These are phyloP conservation scores for Diplosoma virens DNA, from an alignment of 23 tunicate genomes.

Conservation along the genomic window DNA sequence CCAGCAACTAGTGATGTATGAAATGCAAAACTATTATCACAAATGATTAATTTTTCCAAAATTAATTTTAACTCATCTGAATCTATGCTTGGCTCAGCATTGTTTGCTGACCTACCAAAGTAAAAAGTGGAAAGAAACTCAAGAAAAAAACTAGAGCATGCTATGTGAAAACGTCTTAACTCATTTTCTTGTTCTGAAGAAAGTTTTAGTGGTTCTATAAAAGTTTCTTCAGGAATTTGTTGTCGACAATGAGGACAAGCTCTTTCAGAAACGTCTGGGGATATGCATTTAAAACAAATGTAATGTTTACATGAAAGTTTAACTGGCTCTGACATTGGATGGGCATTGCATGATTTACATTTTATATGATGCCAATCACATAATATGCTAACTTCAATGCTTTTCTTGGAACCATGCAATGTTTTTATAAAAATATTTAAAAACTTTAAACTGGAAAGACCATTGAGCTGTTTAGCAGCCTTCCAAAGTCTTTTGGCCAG, in stretches of 20 bases:
- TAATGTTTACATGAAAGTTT: slow-evolving; percentile 51
- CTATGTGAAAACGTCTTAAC: slow-evolving; percentile 21
- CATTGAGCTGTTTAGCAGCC: neutral
- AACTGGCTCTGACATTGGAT: slow-evolving; percentile 23
- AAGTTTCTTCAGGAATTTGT: neutral
- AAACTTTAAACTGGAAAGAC: slow-evolving; percentile 25
- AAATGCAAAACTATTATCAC: slow-evolving; percentile 14
- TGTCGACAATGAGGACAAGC: slow-evolving; percentile 48
- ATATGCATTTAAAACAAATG: slow-evolving; percentile 40
- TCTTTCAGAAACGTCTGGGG: neutral
- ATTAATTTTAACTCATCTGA: slow-evolving; percentile 4
- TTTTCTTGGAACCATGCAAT: slow-evolving; percentile 29
- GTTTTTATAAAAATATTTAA: slow-evolving; percentile 36
- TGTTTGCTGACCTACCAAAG: slow-evolving; percentile 16
- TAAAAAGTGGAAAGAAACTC: slow-evolving; percentile 64
- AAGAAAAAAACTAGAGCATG: slow-evolving; percentile 66
- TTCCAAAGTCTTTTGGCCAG: slow-evolving; percentile 39
- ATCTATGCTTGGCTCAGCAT: neutral
- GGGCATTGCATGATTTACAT: slow-evolving; percentile 49
- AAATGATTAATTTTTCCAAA: slow-evolving; percentile 34
- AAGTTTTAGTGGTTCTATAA: slow-evolving; percentile 20
- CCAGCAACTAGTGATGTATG: neutral
- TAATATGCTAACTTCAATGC: slow-evolving; percentile 34
- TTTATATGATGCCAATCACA: slow-evolving; percentile 40
- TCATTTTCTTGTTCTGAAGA: slow-evolving; percentile 30